Conservation (phyloP, 1,140 invertebrate genomes). For the Tetraneura akinire region DNA sequence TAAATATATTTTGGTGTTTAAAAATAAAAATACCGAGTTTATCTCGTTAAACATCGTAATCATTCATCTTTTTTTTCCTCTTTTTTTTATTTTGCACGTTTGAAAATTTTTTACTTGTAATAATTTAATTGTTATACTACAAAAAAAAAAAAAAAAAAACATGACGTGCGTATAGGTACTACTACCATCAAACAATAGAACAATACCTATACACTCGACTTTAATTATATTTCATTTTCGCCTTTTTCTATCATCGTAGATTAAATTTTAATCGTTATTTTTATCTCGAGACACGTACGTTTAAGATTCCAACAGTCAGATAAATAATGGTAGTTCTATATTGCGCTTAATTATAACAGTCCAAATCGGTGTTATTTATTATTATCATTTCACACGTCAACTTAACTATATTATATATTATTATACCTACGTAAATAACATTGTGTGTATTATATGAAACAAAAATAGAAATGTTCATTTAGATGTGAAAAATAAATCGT, state of each 20-base stretch:
- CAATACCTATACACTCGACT: too few species aligned
- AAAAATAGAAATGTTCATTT: neutral
- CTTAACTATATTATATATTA: neutral
- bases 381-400: constrained; percentile 18
- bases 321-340: neutral
- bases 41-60: too few species aligned
- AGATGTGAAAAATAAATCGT: neutral
- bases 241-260: neutral
- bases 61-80: too few species aligned
- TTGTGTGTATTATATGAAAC: neutral
- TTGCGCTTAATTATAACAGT: neutral
- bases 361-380: constrained; percentile 5
- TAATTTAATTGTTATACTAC: too few species aligned
- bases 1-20: too few species aligned
- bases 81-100: too few species aligned
- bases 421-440: too few species aligned
- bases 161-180: too few species aligned
- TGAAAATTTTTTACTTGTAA: too few species aligned
- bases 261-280: neutral
- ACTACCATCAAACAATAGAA: too few species aligned
- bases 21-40: too few species aligned
- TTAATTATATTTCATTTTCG: neutral
- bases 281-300: neutral
- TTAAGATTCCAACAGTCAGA: neutral
- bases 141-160: too few species aligned